phyloP scores from a whole-genome alignment of 1,140 invertebrate genomes.

The Cylas formicarius region DNA sequence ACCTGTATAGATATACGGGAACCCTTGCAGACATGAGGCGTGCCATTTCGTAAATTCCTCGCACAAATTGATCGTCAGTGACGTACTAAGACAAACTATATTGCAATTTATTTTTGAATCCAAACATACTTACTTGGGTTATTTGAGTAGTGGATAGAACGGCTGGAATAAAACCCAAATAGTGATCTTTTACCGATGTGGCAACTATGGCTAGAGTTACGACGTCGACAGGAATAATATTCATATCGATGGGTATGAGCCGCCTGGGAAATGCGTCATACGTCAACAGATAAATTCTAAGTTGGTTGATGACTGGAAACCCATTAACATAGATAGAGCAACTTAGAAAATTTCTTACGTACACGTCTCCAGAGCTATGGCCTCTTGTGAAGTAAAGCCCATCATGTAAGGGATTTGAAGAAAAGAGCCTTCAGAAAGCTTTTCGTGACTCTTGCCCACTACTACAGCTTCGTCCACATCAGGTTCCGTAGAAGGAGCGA shows the following conservation, averaged over 20 bases:
- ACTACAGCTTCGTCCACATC: slow-evolving; percentile 20
- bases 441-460: slow-evolving; percentile 17
- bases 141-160: slow-evolving; percentile 13
- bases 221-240: slow-evolving; percentile 15
- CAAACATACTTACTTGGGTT: slow-evolving; percentile 11
- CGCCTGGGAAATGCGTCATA: slow-evolving; percentile 14
- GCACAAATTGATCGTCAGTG: slow-evolving; percentile 28
- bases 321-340: not conserved
- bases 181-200: slow-evolving; percentile 21
- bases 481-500: slow-evolving; percentile 25
- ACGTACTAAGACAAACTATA: slow-evolving; percentile 22
- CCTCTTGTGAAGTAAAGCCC: slow-evolving; percentile 28
- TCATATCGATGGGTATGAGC: slow-evolving; percentile 25
- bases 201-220: slow-evolving; percentile 12
- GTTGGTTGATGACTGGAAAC: slow-evolving; percentile 8
- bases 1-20: slow-evolving; percentile 27
- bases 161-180: slow-evolving; percentile 21
- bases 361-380: not conserved
- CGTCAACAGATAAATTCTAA: slow-evolving; percentile 16
- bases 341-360: not conserved
- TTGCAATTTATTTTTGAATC: slow-evolving; percentile 5
- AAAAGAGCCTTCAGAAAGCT: slow-evolving; percentile 22
- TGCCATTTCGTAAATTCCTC: slow-evolving; percentile 24
- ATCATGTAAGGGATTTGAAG: slow-evolving; percentile 25
- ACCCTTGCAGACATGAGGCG: slow-evolving; percentile 18